Evolutionary conservation across 2,888 invertebrate genomes (phyloP), one percentile per base, ranked within the genome.

Genomic region (Xestia xanthographa): DNA sequence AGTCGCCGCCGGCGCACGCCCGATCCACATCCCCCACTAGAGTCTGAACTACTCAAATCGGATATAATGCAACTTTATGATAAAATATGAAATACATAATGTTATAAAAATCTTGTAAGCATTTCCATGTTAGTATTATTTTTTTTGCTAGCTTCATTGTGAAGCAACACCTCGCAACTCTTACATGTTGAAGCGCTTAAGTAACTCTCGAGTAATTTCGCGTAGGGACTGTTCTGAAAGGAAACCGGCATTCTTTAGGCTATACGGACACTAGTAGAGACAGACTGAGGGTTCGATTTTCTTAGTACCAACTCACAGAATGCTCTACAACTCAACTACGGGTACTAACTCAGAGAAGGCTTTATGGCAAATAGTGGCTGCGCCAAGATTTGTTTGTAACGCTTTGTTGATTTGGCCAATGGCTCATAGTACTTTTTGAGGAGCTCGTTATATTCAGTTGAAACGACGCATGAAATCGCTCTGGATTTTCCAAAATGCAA

Each of bases 1-100:
- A 95, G 93, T 94, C 94, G 93, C 92, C 90, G 88, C 92, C 90
- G 88, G 90, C 90, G 92, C 91, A 92, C 91, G 91, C 93, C 92
- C 89, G 91, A 91, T 91, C 89, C 91, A 87, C 93, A 91, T 93
- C 93, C 92, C 93, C 90, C 91, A 85, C 84, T 80, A 76, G 65
- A 75, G 66, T 85, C 73, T 74, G 17, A 77, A 80, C 75, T 66
- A 80, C 48, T 66, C 67, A 65, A 78, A 66, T 71, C 56, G 63
- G 71, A 85, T 75, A 62, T 69, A 79, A 72, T 65, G 71, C 41
- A 77, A 81, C 70, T 75, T 67, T 65, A 67, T 63, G 53, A 75
- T 75, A 70, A 75, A 75, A 71, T 71, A 71, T 81, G 38, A 53
- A 63, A 70, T 43, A 11, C 41, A 11, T 41, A 41, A 60, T 66